phyloP scores from a whole-genome alignment of 2,888 invertebrate genomes.

The Drosophila atripex region DNA sequence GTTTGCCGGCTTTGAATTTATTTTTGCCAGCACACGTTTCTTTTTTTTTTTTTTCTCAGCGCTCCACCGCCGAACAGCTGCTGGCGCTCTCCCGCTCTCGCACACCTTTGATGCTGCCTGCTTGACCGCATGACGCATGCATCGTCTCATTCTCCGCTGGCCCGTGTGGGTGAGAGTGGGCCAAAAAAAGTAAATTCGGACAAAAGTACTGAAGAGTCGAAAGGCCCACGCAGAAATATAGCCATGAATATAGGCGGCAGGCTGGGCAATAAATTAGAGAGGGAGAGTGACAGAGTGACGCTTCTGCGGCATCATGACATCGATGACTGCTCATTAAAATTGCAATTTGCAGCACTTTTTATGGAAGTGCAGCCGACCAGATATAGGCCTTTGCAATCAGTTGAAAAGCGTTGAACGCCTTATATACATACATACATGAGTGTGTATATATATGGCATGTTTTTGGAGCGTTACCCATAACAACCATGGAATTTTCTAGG shows the following conservation, averaged over 20 bases:
- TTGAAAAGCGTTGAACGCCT: slow-evolving; percentile 1
- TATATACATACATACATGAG: slow-evolving; percentile 30
- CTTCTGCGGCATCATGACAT: too few relatives aligned
- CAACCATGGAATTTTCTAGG: slow-evolving; percentile 75
- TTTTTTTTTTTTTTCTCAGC: slow-evolving; percentile 16
- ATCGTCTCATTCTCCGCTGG: slow-evolving; percentile 1
- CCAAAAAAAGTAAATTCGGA: slow-evolving; percentile 41
- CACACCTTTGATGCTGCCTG: slow-evolving; percentile 58
- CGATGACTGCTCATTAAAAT: slow-evolving; percentile 43
- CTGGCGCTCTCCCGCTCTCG: slow-evolving; percentile 40
- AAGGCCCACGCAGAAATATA: slow-evolving; percentile 66
- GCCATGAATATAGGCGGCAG: slow-evolving; percentile 9
- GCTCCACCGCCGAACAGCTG: slow-evolving; percentile 56
- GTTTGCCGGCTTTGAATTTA: slow-evolving; percentile 72
- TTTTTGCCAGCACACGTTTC: slow-evolving; percentile 61
- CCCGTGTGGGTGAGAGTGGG: slow-evolving; percentile 43
- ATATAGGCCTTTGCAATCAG: slow-evolving; percentile 63
- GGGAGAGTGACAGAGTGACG: slow-evolving; percentile 4
- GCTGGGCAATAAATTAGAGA: slow-evolving; percentile 32
- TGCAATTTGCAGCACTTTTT: slow-evolving; percentile 67
- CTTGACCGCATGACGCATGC: slow-evolving; percentile 70
- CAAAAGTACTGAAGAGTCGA: slow-evolving; percentile 53
- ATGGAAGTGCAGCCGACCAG: slow-evolving; percentile 64
- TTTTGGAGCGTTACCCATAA: slow-evolving; percentile 59
- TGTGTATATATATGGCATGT: slow-evolving; percentile 15